A percentile compares a stretch with the other conserved stretches of the same genome.
Conservation (phyloP, 2,888 invertebrate genomes). For the Xestoiulus laeticollis region DNA sequence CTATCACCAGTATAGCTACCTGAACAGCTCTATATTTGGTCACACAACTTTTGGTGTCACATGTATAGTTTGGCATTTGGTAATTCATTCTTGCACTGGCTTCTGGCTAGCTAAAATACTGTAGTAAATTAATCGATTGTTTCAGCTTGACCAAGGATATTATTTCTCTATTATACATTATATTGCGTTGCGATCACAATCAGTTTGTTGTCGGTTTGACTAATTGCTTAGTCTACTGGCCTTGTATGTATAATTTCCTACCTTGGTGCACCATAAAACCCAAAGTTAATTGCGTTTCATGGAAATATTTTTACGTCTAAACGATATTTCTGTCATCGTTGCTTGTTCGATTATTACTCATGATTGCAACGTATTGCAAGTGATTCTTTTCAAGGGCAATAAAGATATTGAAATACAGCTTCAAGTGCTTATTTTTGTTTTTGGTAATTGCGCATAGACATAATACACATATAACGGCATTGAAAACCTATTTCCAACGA, state of each 20-base stretch:
- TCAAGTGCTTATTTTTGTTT: neutral
- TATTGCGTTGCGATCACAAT: neutral
- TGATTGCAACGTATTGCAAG: neutral
- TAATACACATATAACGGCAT: neutral
- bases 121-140: neutral
- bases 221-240: neutral
- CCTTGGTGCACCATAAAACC: neutral
- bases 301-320: neutral
- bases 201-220: neutral
- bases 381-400: neutral
- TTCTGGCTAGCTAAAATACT: neutral
- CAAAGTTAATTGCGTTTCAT: neutral
- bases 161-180: neutral
- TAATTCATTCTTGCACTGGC: neutral
- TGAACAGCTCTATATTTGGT: neutral
- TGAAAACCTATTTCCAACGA: neutral
- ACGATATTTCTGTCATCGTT: constrained; percentile 16
- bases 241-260: neutral
- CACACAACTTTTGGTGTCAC: neutral
- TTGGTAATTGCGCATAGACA: neutral
- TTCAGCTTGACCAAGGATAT: neutral
- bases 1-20: neutral
- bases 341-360: neutral
- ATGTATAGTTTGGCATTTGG: neutral
- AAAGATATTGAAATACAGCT: neutral